Base-by-base conservation (phyloP, 2,113 vertebrate genomes). In the Trichomycterus rosablanca region DNA sequence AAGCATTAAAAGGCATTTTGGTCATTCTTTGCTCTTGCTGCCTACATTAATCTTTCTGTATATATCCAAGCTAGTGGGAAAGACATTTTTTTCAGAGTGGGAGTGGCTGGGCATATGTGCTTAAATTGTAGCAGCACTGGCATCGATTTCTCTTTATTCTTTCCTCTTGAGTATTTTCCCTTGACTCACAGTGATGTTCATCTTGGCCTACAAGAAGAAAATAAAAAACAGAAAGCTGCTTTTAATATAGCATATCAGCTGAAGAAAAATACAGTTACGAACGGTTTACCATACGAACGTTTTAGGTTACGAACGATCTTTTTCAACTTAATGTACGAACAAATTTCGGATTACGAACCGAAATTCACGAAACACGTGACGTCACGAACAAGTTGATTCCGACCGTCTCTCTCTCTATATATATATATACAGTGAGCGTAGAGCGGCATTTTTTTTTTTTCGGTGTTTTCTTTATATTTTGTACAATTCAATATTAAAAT, bases 141-240 rank as follows among this genome's bases (percentile, higher is more conserved):
- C 57, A 62, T 52, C 45, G 63, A 71, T 51, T 56, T 61, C 24
- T 49, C 28, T 14, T 46, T 32, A 19, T 22, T 51, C 8, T 5
- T 10, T 42, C 18, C 37, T 56, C n/a, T 50, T 43, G 57, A 40
- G 56, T 60, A 20, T 58, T 65, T 65, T 40, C 15, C 15, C 40
- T 49, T 4, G 4, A 39, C 34, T 45, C 18, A 53, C 62, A 49
- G 68, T 42, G 57, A 55, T 37, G 19, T 45, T 53, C 65, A 67
- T 44, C 39, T 60, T 46, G 56, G 32, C 28, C 22, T 4, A 22
- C 24, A 4, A 16, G 39, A 11, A 22, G 23, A 18, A 39, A n/a
- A 22, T 24, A 51, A 24, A 62, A 42, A 52, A 46, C 45, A 63
- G n/a, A n/a, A n/a, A n/a, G n/a, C n/a, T n/a, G n/a, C n/a, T n/a